Base-by-base conservation (phyloP, 2,113 vertebrate species). In the Cinclus cinclus region DNA sequence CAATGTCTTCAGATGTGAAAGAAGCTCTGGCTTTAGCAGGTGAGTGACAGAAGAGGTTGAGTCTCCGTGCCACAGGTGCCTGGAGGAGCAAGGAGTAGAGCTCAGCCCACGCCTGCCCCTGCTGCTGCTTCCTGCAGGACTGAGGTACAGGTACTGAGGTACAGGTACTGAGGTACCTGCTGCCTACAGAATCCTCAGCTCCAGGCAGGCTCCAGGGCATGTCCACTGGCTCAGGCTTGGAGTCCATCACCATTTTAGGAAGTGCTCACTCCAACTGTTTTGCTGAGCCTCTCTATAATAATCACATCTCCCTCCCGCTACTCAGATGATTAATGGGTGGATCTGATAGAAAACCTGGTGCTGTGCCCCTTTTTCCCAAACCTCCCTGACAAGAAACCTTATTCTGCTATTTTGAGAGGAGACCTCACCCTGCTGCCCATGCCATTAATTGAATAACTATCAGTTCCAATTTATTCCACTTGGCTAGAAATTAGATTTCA, bases 401-500 rank as follows among this genome's bases (percentile, higher is more conserved):
- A 83, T 81, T 92, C 89, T 88, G 96, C 71, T 79, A 37, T 94
- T 95, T 90, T 69, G 87, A 90, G 68, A 81, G 68, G 59, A 90
- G 91, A 67, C 94, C 83, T 97, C 90, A 67, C 94, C 94, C 84
- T 42, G 8, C 87, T 59, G 88, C 92, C 96, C 50, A 69, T 39
- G 83, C 75, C 73, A 87, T 95, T 95, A 95, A 96, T 83, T 91
- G 94, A 97, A 88, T 96, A 96, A 96, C 90, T 81, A 97, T 96
- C 94, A 92, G 89, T 41, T 97, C 89, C 85, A 84, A 91, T 92
- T 94, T 92, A 92, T 87, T 97, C 95, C 92, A 87, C 96, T 95
- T 96, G 96, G 92, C 91, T 92, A 86, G 90, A 96, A 96, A 97
- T 96, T 95, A 90, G 94, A 92, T 96, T 97, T 95, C 47, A 41